Conservation (phyloP, 2,797 vertebrate genomes). For the Masticophis lateralis region DNA sequence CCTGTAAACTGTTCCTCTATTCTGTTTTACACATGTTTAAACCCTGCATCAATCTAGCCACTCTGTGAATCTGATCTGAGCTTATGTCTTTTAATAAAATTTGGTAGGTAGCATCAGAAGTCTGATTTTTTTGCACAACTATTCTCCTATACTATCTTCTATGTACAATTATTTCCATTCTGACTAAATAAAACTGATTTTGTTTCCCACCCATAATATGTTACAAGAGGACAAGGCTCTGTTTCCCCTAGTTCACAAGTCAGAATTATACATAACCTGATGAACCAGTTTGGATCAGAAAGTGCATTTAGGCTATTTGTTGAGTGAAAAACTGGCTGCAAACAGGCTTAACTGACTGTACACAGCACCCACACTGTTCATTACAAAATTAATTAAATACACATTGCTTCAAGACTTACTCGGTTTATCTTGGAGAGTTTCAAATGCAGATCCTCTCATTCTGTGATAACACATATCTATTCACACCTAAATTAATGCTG, state of each 20-base stretch:
- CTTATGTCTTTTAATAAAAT: not conserved
- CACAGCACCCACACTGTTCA: not conserved
- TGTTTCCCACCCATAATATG: not conserved
- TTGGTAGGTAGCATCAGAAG: not conserved
- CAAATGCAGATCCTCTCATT: conserved; percentile 5
- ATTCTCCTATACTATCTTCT: not conserved
- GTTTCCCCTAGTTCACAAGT: not conserved
- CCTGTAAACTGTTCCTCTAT: not conserved
- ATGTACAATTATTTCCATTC: not conserved
- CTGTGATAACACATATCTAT: not conserved
- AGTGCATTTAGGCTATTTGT: not conserved
- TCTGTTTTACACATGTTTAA: not conserved
- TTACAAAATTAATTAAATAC: not conserved
- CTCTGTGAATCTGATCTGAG: not conserved
- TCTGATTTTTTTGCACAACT: not conserved
- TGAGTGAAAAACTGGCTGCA: not conserved
- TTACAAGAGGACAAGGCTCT: not conserved
- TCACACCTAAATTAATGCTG: not conserved
- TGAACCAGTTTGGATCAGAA: not conserved
- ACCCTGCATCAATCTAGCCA: not conserved
- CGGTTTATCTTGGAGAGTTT: not conserved
- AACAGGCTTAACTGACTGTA: not conserved
- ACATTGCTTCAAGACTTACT: conserved; percentile 2
- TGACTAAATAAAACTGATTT: not conserved
- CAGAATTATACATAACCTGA: not conserved